Conservation (phyloP, 1,140 invertebrate species). For the Drosophila biarmipes region DNA sequence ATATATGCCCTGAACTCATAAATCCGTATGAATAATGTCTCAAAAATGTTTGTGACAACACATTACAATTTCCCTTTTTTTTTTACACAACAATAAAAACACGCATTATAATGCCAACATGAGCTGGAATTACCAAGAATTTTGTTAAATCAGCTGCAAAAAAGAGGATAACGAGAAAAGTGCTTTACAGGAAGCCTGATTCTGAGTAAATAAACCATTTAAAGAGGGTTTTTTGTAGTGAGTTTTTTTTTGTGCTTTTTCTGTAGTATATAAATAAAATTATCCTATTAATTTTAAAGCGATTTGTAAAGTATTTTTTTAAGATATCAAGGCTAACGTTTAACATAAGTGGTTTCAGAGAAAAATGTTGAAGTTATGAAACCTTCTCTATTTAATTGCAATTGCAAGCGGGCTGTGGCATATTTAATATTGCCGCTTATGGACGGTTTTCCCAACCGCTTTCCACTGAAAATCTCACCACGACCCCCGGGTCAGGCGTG, state of each 20-base stretch:
- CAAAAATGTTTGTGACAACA: conserved; percentile 39
- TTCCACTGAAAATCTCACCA: neutral
- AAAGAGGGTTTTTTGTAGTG: no score
- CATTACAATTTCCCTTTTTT: conserved; percentile 37
- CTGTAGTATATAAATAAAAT: no score
- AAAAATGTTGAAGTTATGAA: no score
- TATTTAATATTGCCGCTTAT: neutral
- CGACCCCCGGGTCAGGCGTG: neutral
- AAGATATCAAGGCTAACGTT: no score
- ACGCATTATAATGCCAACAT: conserved; percentile 37
- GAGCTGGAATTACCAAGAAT: conserved; percentile 50
- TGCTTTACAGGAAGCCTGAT: neutral
- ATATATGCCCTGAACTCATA: conserved; percentile 25
- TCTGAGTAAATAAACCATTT: neutral
- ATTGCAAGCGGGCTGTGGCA: neutral
- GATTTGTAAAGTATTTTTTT: no score
- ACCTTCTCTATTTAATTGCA: neutral
- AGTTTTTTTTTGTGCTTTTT: no score
- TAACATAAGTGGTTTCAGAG: no score
- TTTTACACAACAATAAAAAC: conserved; percentile 52
- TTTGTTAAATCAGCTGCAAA: conserved; percentile 55
- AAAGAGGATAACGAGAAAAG: conserved; percentile 11
- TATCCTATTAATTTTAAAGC: no score
- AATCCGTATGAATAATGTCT: conserved; percentile 66
- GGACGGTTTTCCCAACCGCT: neutral